Percentiles rank a stretch among this genome's conserved stretches.
Conservation (phyloP, 2,888 invertebrate species). For the Chalcosyrphus nemorum region DNA sequence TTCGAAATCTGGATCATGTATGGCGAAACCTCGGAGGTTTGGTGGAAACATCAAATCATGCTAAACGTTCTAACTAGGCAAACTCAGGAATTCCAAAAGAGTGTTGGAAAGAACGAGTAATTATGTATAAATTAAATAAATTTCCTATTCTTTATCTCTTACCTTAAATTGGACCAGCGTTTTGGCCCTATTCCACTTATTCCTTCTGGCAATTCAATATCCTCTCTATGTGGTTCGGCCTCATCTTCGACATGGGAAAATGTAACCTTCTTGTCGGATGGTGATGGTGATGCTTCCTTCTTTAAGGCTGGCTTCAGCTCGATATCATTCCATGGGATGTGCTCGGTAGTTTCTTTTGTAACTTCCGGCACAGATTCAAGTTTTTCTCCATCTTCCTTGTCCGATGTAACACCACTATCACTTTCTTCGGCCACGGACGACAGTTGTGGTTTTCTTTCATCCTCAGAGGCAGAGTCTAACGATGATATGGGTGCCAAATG, state of each 20-base stretch:
- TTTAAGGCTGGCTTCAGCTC: slow-evolving; percentile 79
- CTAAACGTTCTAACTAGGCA: too few species aligned
- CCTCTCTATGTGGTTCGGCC: slow-evolving; percentile 79
- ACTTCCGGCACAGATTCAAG: slow-evolving; percentile 59
- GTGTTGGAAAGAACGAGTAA: too few species aligned
- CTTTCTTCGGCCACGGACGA: slow-evolving; percentile 80
- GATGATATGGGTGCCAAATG: slow-evolving; percentile 81
- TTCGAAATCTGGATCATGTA: too few species aligned
- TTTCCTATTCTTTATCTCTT: slow-evolving; percentile 76
- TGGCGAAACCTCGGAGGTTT: too few species aligned
- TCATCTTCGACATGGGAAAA: slow-evolving; percentile 83
- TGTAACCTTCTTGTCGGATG: slow-evolving; percentile 83
- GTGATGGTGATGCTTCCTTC: slow-evolving; percentile 82
- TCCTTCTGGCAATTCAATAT: slow-evolving; percentile 80
- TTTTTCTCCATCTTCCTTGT: slow-evolving; percentile 47
- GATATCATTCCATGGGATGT: slow-evolving; percentile 68
- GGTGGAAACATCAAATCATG: too few species aligned
- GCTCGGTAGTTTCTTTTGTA: slow-evolving; percentile 21
- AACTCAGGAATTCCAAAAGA: too few species aligned
- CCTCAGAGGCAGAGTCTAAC: slow-evolving; percentile 82
- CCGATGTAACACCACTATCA: slow-evolving; percentile 74
- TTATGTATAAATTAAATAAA: too few species aligned
- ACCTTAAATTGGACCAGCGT: slow-evolving; percentile 83
- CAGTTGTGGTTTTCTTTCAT: slow-evolving; percentile 77
- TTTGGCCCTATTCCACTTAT: slow-evolving; percentile 76